Conservation (phyloP, 2,888 invertebrate species). For the Stenotaenia linearis region DNA sequence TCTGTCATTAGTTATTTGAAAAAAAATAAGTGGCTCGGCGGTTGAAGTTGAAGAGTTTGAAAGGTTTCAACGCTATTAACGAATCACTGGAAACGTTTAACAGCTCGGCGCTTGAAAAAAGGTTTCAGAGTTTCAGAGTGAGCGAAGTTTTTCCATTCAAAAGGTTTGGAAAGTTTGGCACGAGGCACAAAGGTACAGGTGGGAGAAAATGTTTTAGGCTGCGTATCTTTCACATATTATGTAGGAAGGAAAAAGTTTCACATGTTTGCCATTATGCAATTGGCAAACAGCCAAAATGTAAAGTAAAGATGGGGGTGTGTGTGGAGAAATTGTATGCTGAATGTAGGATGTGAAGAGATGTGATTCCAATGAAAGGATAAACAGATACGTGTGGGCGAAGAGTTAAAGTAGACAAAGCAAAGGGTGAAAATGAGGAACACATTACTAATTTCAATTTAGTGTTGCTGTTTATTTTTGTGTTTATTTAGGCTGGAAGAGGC, state of each 20-base stretch:
- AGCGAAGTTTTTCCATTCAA: background rate
- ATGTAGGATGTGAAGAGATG: background rate
- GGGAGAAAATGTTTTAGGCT: background rate
- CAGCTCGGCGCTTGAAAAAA: background rate
- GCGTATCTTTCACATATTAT: background rate
- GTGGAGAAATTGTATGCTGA: background rate
- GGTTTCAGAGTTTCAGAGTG: background rate
- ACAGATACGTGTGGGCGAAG: background rate
- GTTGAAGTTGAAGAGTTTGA: background rate
- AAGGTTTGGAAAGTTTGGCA: background rate
- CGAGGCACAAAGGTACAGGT: background rate
- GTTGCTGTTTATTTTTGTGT: background rate
- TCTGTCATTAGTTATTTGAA: background rate
- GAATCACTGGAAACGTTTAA: background rate
- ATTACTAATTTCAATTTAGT: background rate
- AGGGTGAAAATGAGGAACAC: background rate
- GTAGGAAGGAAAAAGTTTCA: background rate
- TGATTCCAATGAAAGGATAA: background rate
- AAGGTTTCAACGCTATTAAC: background rate
- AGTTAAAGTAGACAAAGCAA: background rate
- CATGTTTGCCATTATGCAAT: background rate
- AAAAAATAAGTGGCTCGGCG: background rate
- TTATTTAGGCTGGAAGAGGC: background rate
- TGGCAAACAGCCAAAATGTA: background rate
- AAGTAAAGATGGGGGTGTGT: background rate